These are phyloP conservation scores for Frankliniella intonsa DNA, from an alignment of 2,888 invertebrate genomes.

Conservation along the genomic window DNA sequence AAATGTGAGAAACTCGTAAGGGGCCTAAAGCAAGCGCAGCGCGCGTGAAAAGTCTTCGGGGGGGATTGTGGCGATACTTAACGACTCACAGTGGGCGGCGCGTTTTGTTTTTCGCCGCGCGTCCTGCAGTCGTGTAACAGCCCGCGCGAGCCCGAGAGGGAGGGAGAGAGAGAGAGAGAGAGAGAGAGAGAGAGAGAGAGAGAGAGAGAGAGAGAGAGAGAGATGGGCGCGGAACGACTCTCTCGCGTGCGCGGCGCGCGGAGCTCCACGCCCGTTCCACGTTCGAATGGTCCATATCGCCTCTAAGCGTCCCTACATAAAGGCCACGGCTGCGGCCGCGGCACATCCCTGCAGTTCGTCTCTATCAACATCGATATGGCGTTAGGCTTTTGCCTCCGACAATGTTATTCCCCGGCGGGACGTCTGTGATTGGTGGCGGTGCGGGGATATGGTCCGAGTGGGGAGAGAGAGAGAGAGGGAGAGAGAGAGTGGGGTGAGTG, in stretches of 20 bases:
- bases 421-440: constrained; percentile 15
- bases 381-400: background rate
- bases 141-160: no score
- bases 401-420: background rate
- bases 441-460: background rate
- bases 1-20: no score
- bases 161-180: background rate
- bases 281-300: no score
- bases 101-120: no score
- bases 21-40: no score
- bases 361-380: constrained; percentile 11
- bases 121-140: no score
- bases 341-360: background rate
- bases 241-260: background rate
- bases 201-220: background rate
- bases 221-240: background rate
- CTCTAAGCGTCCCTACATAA: background rate
- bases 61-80: no score
- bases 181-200: background rate
- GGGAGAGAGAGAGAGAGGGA: no score
- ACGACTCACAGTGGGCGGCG: no score
- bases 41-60: no score
- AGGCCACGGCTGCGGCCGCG: background rate
- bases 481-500: no score
- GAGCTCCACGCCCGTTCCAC: no score